Percentiles rank a stretch among this genome's conserved stretches.
These are phyloP conservation scores for Drosophila mulleri DNA, from an alignment of 2,888 invertebrate species.

Conservation along the genomic window DNA sequence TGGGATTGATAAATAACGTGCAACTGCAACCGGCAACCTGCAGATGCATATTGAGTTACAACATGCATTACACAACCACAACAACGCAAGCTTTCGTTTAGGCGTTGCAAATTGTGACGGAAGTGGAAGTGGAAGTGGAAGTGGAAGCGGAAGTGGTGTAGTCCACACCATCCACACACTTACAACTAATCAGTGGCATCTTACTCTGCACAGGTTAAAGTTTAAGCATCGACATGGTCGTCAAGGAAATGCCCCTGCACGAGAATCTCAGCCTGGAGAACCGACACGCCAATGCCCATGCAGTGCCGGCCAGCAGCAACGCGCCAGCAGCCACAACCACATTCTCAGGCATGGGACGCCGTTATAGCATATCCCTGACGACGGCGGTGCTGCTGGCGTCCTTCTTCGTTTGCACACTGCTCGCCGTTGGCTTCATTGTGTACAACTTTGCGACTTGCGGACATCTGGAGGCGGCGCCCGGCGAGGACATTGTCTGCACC, in stretches of 20 bases:
- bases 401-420: conserved; percentile 88
- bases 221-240: conserved; percentile 65
- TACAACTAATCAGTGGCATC: conserved; percentile 30
- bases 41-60: conserved; percentile 65
- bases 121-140: conserved; percentile 28
- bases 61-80: conserved; percentile 10
- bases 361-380: conserved; percentile 88
- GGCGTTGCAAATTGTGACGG: conserved; percentile 31
- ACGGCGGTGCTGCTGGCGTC: conserved; percentile 88
- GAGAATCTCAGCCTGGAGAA: conserved; percentile 77
- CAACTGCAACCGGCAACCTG: conserved; percentile 61
- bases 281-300: conserved; percentile 43
- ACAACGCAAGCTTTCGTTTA: conserved; percentile 34
- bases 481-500: conserved; percentile 80
- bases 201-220: conserved; percentile 33
- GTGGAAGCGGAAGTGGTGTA: conserved; percentile 47
- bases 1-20: conserved; percentile 47
- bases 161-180: conserved; percentile 14
- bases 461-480: conserved; percentile 79
- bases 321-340: conserved; percentile 39
- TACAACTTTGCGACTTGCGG: conserved; percentile 91
- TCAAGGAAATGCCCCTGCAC: conserved; percentile 82
- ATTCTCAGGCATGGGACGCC: conserved; percentile 80
- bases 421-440: conserved; percentile 90
- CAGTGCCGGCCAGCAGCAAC: conserved; percentile 22